Base-by-base conservation (phyloP, 2,113 vertebrate species). In the Spermophilus dauricus region DNA sequence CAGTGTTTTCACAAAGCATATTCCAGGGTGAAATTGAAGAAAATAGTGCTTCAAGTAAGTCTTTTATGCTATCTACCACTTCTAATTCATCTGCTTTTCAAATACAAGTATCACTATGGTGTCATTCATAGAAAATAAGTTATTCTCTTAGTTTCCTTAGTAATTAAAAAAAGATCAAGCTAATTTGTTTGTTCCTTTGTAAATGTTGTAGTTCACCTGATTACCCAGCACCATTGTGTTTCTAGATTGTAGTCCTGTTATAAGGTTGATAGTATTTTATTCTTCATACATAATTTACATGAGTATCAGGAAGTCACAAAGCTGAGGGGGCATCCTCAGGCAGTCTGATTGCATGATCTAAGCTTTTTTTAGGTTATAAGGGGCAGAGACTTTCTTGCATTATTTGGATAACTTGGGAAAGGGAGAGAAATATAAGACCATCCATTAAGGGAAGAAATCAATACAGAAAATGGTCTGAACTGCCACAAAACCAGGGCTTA, bases 31-130 rank as follows among this genome's bases (percentile, higher is more conserved):
- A 99, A 97, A 88, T 99, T 94, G 98, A 98, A 97, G 99, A 99
- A 97, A 98, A 98, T 39, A 98, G 98, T 86, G 98, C 98, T 98
- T 96, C 99, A 61, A 99, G 99, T 99, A 98, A 98, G 99, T 98
- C 53, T 88, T 88, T 75, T 42, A 63, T 4, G 69, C 30, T 6
- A 61, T 1, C 30, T 32, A 26, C 22, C 4, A 70, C 67, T 82
- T 91, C 58, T 4, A 9, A 61, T 42, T 75, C 56, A 58, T 24
- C 30, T 34, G 4, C 6, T 87, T 87, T 95, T 95, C 34, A 95
- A 85, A 81, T 48, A 48, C 2, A 82, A 30, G 4, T 63, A 53
- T 61, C 32, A 48, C 76, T 73, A 69, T 20, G 58, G 18, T 65
- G 75, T 86, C 28, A 61, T 92, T 95, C 61, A 94, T 87, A 84